Evolutionary conservation across 2,113 vertebrate genomes (phyloP).

Genomic region (Desmodus rotundus): DNA sequence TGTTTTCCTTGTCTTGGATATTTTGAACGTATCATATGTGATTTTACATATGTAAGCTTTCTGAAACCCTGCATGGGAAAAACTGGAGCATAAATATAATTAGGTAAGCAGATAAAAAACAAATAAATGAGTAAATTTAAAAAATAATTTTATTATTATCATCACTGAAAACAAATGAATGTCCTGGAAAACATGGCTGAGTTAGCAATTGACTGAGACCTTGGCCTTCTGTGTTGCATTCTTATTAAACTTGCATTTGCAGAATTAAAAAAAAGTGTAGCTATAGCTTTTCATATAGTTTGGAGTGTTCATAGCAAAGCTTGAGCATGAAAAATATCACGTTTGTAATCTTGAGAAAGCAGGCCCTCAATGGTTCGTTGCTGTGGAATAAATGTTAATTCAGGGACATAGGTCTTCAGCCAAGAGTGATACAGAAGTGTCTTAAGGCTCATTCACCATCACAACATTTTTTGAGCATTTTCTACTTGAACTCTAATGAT

Average conservation of each 20-base stretch:
- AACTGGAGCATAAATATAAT: neutral
- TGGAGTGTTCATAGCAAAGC: neutral
- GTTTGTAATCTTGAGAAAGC: neutral
- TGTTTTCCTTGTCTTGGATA: neutral
- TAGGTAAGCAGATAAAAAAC: neutral
- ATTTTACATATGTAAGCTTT: neutral
- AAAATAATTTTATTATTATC: neutral
- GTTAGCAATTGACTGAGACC: neutral
- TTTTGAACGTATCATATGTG: neutral
- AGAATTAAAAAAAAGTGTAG: neutral
- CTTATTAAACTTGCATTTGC: neutral
- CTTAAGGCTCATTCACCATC: neutral
- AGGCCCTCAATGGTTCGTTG: neutral
- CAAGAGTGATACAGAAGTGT: neutral
- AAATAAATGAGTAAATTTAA: neutral
- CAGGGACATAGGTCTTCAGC: neutral
- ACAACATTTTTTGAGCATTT: neutral
- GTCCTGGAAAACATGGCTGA: neutral
- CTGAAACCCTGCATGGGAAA: neutral
- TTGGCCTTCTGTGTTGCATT: neutral
- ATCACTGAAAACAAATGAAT: neutral
- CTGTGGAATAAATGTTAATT: neutral
- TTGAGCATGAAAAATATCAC: neutral
- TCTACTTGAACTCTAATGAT: neutral
- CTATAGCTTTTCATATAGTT: neutral